Percentiles rank a stretch among this genome's conserved stretches.
Conservation (phyloP, 2,113 vertebrate species). For the Aegotheles bennettii region DNA sequence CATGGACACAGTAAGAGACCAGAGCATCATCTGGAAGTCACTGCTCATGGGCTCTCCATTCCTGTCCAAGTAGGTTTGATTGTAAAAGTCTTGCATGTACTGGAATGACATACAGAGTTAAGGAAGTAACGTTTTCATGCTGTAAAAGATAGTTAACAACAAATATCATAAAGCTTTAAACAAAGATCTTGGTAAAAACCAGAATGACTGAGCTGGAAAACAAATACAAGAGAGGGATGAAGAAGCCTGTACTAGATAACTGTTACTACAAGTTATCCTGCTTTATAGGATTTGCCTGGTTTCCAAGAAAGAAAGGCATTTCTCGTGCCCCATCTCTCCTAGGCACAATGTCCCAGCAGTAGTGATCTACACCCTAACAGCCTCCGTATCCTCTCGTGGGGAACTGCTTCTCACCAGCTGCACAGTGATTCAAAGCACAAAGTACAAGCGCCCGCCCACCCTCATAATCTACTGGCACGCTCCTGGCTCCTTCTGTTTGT, state of each 20-base stretch:
- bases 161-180: not conserved
- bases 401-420: not conserved
- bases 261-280: not conserved
- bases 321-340: accelerated
- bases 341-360: accelerated
- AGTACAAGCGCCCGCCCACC: not conserved
- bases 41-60: not conserved
- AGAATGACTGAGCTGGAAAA: not conserved
- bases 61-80: slow-evolving; percentile 73
- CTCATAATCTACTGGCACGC: accelerated
- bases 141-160: not conserved
- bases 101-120: slow-evolving; percentile 32
- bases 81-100: slow-evolving; percentile 89
- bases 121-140: accelerated
- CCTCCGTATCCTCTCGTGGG: not conserved
- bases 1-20: slow-evolving; percentile 93
- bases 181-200: not conserved
- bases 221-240: not conserved
- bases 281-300: accelerated
- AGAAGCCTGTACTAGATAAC: not conserved
- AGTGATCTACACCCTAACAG: accelerated
- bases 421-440: accelerated
- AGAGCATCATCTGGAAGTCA: slow-evolving; percentile 75
- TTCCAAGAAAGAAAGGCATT: not conserved
- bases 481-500: not conserved